Base-by-base conservation (phyloP, 2,888 invertebrate species). In the Cenopis cana region DNA sequence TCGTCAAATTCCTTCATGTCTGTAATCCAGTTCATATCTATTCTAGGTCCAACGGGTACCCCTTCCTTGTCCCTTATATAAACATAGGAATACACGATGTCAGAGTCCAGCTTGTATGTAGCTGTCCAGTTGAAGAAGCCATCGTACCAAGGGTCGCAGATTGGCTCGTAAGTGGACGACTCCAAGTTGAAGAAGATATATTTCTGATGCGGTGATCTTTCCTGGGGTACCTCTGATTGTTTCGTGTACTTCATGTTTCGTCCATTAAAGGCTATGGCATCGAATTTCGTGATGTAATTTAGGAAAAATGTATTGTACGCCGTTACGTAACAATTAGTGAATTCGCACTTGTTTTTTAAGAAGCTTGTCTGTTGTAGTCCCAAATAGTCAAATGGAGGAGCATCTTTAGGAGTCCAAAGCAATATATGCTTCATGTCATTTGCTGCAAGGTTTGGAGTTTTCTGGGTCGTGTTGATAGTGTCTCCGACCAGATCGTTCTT, bases 121-220 rank as follows among this genome's bases (percentile, higher is more conserved):
- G 74, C 74, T 5, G 80, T 80, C 78, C 78, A 78, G 68, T 80
- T 79, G 62, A 80, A 80, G 54, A 74, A 79, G 29, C 74, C 66
- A 52, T 80, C 74, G 38, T 73, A 78, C 33, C 68, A 69, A 6
- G 66, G 18, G 55, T 74, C 65, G 46, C 78, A 78, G 0, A 74
- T 74, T 0, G 78, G 77, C 62, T 77, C 75, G 54, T 78, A 73
- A 9, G 73, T 68, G 9, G 76, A 60, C 0, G 80, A 79, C 68
- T 80, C 80, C 33, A 75, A 66, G 49, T 74, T 78, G 46, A 76
- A 72, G 56, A 75, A 78, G 14, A 80, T 70, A 54, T 78, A 80
- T 69, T 74, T 77, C 65, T 79, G 79, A 11, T 75, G 68, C 0
- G 78, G 64, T 0, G 74, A 73, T 64, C 80, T 69, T 24, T 46